These are phyloP conservation scores for Molossus alvarezi DNA, from an alignment of 2,797 vertebrate genomes.

Conservation along the genomic window DNA sequence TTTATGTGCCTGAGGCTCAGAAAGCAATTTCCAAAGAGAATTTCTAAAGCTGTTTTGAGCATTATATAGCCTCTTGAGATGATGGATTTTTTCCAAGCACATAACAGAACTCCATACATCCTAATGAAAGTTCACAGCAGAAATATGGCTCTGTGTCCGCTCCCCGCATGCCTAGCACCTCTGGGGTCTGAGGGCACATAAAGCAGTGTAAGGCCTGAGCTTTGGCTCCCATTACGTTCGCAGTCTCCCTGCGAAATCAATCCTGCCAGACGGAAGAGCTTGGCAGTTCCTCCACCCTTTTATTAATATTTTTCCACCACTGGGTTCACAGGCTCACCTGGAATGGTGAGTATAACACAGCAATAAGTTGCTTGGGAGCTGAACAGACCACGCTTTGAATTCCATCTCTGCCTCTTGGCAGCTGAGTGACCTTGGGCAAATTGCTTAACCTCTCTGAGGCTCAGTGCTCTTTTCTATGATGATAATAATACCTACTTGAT, in stretches of 20 bases:
- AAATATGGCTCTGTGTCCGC: slow-evolving; percentile 8
- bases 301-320: slow-evolving; percentile 51
- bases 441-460: neutral
- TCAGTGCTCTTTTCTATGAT: neutral
- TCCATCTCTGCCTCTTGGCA: neutral
- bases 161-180: slow-evolving; percentile 47
- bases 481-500: neutral
- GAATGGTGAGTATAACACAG: neutral
- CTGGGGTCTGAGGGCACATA: slow-evolving; percentile 57
- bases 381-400: neutral
- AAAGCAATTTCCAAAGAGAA: slow-evolving; percentile 83
- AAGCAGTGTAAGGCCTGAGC: slow-evolving; percentile 1
- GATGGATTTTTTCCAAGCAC: slow-evolving; percentile 76
- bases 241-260: neutral
- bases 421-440: neutral
- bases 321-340: slow-evolving; percentile 20
- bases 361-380: neutral
- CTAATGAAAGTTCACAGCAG: slow-evolving; percentile 70
- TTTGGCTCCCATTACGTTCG: slow-evolving; percentile 68
- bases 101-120: slow-evolving; percentile 62
- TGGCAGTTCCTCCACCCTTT: slow-evolving; percentile 35
- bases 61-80: slow-evolving; percentile 74
- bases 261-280: slow-evolving; percentile 35
- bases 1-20: slow-evolving; percentile 66
- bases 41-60: slow-evolving; percentile 82